phyloP scores from a whole-genome alignment of 2,113 vertebrate species.

The Trinectes maculatus region DNA sequence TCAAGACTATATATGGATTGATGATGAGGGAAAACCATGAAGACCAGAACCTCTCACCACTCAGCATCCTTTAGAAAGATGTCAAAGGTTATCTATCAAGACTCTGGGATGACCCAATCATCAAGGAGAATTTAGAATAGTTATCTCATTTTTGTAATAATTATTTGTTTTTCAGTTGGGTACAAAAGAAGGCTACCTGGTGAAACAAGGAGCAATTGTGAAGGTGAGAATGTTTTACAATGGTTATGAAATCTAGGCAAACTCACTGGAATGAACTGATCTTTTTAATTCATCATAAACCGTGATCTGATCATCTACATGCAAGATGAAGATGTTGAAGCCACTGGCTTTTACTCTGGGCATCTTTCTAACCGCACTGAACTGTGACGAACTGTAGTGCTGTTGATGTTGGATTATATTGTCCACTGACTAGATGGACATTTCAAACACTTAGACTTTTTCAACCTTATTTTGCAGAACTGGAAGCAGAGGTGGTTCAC shows the following conservation, averaged over 20 bases:
- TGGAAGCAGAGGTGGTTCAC: slow-evolving; percentile 99
- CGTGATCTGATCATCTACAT: neutral
- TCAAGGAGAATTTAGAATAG: no score
- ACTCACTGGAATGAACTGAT: neutral
- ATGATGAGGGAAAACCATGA: no score
- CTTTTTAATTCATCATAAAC: neutral
- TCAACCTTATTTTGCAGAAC: slow-evolving; percentile 76
- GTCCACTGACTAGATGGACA: neutral
- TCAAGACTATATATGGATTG: no score
- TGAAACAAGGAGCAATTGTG: slow-evolving; percentile 92
- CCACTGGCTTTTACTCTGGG: no score
- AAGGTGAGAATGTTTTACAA: slow-evolving; percentile 67
- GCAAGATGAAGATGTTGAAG: neutral
- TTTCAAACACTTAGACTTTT: neutral
- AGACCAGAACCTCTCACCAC: no score
- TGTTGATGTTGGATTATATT: no score
- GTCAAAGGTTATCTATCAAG: no score
- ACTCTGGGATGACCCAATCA: no score
- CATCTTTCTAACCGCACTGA: no score
- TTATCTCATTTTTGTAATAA: neutral
- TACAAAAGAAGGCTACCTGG: slow-evolving; percentile 95
- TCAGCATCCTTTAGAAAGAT: no score
- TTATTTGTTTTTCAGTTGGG: slow-evolving; percentile 85
- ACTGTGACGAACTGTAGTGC: no score
- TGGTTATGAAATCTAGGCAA: neutral